Conservation (phyloP, 2,888 invertebrate species). For the Zygothrica quintamaculata region DNA sequence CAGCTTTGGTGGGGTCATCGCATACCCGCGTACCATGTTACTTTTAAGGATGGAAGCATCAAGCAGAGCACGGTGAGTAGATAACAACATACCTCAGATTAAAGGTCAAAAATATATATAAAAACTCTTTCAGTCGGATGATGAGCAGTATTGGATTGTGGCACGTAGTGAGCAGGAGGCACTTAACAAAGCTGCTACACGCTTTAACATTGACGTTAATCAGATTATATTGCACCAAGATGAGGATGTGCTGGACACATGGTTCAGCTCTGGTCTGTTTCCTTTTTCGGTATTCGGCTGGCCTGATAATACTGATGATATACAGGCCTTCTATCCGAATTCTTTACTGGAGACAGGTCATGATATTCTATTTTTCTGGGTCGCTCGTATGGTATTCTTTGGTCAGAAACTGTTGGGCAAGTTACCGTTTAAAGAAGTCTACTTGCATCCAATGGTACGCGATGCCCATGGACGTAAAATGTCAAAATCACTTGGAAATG, state of each 20-base stretch:
- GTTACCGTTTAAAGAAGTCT: conserved; percentile 96
- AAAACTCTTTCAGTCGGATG: conserved; percentile 83
- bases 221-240: conserved; percentile 89
- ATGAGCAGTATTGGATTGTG: conserved; percentile 90
- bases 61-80: conserved; percentile 80
- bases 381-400: conserved; percentile 99
- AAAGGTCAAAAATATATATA: background rate
- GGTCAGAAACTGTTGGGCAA: conserved; percentile 94
- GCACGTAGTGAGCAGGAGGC: conserved; percentile 91
- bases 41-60: conserved; percentile 85
- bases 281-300: conserved; percentile 99
- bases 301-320: conserved; percentile 91
- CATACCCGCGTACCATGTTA: conserved; percentile 96
- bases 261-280: conserved; percentile 99
- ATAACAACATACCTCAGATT: too few species aligned
- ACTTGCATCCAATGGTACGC: conserved; percentile 98
- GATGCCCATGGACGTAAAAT: conserved; percentile 99
- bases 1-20: conserved; percentile 99
- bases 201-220: conserved; percentile 87
- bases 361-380: conserved; percentile 99
- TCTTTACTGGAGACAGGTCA: conserved; percentile 97
- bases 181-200: conserved; percentile 89
- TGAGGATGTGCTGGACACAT: conserved; percentile 98
- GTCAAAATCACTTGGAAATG: conserved; percentile 99
- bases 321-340: conserved; percentile 95